These are phyloP conservation scores for Perizoma affinitatum DNA, from an alignment of 2,888 invertebrate genomes.

Conservation along the genomic window DNA sequence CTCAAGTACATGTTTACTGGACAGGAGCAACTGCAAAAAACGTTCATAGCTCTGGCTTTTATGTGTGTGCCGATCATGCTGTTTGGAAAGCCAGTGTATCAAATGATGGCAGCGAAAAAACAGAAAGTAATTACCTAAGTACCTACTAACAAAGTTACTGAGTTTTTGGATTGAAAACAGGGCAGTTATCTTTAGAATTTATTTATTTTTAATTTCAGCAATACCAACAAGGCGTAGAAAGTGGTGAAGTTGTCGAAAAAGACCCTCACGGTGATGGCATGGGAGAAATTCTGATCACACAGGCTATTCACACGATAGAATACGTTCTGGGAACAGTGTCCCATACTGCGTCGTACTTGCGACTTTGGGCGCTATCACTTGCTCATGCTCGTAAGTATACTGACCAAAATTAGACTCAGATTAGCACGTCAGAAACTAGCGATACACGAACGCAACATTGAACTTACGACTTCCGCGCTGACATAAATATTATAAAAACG, in stretches of 20 bases:
- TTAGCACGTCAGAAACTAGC: no score
- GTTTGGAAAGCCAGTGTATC: constrained; percentile 89
- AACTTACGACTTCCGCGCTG: no score
- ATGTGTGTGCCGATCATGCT: constrained; percentile 91
- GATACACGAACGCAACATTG: no score
- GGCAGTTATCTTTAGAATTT: background rate
- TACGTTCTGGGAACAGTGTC: constrained; percentile 95
- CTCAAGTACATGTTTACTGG: constrained; percentile 84
- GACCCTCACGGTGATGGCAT: constrained; percentile 78
- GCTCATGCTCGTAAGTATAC: constrained; percentile 92
- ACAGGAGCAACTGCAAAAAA: constrained; percentile 85
- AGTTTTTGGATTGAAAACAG: no score
- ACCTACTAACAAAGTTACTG: no score
- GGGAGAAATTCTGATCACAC: constrained; percentile 91
- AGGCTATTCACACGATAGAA: constrained; percentile 95
- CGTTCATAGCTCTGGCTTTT: constrained; percentile 86
- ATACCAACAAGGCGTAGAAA: constrained; percentile 68
- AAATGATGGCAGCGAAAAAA: constrained; percentile 75
- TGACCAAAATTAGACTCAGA: background rate
- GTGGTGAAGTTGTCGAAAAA: constrained; percentile 53
- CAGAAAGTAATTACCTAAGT: constrained; percentile 52
- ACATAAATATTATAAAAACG: no score
- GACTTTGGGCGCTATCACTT: constrained; percentile 94
- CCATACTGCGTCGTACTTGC: constrained; percentile 95
- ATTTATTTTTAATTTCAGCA: constrained; percentile 41